A percentile compares a stretch with the other conserved stretches of the same genome.
These are phyloP conservation scores for Mohoua ochrocephala DNA, from an alignment of 2,113 vertebrate genomes.

Conservation along the genomic window DNA sequence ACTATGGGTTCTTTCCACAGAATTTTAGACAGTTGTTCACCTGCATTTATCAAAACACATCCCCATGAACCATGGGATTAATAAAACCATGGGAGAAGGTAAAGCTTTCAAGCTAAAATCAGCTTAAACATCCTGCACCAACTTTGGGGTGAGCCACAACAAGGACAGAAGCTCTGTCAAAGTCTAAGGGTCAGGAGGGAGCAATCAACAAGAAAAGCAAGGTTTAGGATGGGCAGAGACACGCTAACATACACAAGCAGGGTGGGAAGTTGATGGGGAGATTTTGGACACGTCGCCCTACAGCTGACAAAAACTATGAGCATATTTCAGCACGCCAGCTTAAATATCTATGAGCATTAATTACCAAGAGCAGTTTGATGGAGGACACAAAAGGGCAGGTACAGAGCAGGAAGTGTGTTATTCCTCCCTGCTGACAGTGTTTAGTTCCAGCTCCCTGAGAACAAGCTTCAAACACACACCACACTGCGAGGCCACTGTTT, in stretches of 20 bases:
- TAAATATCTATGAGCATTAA: neutral
- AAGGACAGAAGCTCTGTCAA: neutral
- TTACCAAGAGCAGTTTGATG: neutral
- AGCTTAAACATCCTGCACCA: neutral
- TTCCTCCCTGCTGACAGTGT: neutral
- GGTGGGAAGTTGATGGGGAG: neutral
- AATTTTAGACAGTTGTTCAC: neutral
- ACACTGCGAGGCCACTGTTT: neutral
- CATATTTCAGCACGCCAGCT: neutral
- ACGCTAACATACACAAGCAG: neutral
- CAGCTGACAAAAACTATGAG: neutral
- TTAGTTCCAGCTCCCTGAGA: slow-evolving; percentile 5
- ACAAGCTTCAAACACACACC: neutral
- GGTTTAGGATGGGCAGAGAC: neutral
- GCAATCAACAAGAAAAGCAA: neutral
- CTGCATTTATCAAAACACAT: neutral
- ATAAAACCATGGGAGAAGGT: neutral
- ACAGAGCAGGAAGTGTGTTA: neutral
- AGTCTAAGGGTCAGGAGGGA: neutral
- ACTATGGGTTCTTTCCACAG: neutral
- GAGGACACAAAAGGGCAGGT: neutral
- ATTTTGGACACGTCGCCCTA: neutral
- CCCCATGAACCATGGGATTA: neutral
- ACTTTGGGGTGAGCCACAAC: neutral
- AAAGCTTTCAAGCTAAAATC: neutral